These are phyloP conservation scores for Piliocolobus tephrosceles DNA, from an alignment of 2,113 vertebrate species.

Conservation along the genomic window DNA sequence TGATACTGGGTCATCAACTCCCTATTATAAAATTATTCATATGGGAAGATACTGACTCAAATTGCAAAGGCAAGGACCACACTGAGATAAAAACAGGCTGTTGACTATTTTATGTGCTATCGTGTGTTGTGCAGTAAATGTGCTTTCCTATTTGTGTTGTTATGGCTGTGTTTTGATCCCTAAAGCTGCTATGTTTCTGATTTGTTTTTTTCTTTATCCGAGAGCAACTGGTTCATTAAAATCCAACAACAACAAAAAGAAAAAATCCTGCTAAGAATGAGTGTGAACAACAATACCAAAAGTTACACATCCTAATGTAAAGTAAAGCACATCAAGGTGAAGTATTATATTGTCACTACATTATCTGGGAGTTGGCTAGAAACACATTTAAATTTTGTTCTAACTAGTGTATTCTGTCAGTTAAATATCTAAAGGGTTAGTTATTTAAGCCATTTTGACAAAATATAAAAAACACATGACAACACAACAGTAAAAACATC, in stretches of 20 bases:
- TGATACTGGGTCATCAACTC: constrained; percentile 45
- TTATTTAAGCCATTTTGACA: not conserved
- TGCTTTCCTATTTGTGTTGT: not conserved
- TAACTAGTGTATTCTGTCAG: not conserved
- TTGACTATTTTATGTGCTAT: not conserved
- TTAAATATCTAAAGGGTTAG: not conserved
- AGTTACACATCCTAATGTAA: not conserved
- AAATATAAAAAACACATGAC: not conserved
- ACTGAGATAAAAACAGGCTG: not conserved
- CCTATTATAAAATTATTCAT: constrained; percentile 34
- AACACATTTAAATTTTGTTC: constrained; percentile 30
- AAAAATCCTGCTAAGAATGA: not conserved
- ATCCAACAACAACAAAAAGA: not conserved
- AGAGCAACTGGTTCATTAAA: constrained; percentile 44
- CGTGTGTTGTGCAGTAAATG: not conserved
- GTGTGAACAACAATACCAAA: not conserved
- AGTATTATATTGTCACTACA: not conserved
- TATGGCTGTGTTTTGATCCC: constrained; percentile 24
- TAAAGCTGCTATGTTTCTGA: not conserved
- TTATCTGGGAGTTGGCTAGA: not conserved
- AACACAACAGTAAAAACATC: not conserved
- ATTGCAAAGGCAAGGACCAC: not conserved
- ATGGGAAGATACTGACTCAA: not conserved
- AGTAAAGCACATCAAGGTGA: not conserved
- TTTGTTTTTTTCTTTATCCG: not conserved